Evolutionary conservation across 2,797 vertebrate species (phyloP).

Genomic region (Adelosebastes latens): DNA sequence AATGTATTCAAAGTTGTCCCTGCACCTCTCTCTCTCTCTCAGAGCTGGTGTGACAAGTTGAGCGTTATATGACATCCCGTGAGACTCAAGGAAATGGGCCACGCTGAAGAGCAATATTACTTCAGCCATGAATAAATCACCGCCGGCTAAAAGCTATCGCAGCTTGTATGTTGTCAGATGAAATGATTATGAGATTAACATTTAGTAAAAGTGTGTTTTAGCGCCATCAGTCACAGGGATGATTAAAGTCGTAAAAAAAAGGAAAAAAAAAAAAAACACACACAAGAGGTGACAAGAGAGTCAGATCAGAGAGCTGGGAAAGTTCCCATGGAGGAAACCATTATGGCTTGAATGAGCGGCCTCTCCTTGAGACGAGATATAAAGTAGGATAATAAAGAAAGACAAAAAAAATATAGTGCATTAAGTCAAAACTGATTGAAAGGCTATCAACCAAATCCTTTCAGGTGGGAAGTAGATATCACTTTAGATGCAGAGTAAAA

Average conservation of each 20-base stretch:
- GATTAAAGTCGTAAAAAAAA: slow-evolving; percentile 33
- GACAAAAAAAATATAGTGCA: not conserved
- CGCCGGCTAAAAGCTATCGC: slow-evolving; percentile 26
- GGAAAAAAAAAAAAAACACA: not conserved
- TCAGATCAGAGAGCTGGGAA: not conserved
- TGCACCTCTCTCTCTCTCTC: not conserved
- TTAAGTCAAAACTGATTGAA: not conserved
- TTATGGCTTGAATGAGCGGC: not conserved
- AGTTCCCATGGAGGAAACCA: not conserved
- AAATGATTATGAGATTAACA: slow-evolving; percentile 57
- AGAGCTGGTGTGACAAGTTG: slow-evolving; percentile 25
- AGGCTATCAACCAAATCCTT: too few relatives aligned
- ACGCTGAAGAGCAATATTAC: slow-evolving; percentile 30
- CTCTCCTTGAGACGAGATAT: not conserved
- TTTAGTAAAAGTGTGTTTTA: slow-evolving; percentile 52
- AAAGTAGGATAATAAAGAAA: not conserved
- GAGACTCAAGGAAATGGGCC: slow-evolving; percentile 56
- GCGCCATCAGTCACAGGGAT: slow-evolving; percentile 38
- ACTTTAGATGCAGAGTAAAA: not conserved
- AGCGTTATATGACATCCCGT: slow-evolving; percentile 47
- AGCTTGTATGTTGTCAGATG: slow-evolving; percentile 38
- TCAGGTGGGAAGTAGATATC: not conserved
- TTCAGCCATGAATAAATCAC: slow-evolving; percentile 58
- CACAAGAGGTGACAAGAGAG: not conserved
- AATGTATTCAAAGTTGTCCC: slow-evolving; percentile 44